Conservation (phyloP, 2,113 vertebrate species). For the Hippocampus comes region DNA sequence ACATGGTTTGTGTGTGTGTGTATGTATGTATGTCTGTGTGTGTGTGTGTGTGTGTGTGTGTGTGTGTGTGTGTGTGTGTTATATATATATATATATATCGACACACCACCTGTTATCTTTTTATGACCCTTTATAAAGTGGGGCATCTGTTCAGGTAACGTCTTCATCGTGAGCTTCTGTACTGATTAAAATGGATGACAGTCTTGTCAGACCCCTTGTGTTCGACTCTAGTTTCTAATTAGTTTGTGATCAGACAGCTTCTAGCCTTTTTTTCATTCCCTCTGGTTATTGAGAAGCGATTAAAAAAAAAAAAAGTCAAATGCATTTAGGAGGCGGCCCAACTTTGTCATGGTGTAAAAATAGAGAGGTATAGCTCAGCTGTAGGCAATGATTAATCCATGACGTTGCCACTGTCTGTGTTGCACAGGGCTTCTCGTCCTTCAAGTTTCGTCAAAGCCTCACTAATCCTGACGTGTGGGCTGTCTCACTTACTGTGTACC, state of each 20-base stretch:
- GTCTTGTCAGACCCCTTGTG: conserved; percentile 36
- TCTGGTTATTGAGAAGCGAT: conserved; percentile 38
- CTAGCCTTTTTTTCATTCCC: conserved; percentile 20
- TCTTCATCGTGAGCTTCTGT: conserved; percentile 49
- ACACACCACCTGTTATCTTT: conserved; percentile 42
- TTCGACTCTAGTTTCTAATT: conserved; percentile 60
- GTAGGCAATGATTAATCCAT: conserved; percentile 36
- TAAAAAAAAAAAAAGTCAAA: conserved; percentile 26
- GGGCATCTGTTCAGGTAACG: conserved; percentile 57
- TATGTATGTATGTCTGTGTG: no score
- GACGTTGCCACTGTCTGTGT: conserved; percentile 22
- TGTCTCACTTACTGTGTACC: conserved; percentile 30
- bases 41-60: no score
- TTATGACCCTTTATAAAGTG: conserved; percentile 26
- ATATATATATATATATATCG: neutral
- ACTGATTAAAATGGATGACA: conserved; percentile 57
- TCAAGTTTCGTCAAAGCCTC: conserved; percentile 21
- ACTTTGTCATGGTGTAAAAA: conserved; percentile 24
- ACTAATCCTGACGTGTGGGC: conserved; percentile 40
- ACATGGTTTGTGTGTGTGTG: conserved; percentile 1
- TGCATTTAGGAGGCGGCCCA: conserved; percentile 18
- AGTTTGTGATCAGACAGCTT: conserved; percentile 54
- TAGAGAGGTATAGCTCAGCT: conserved; percentile 13
- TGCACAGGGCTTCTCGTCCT: conserved; percentile 19
- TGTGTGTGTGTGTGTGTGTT: no score